Base-by-base conservation (phyloP, 35 echinoderm and acorn worm genomes). In the Lytechinus variegatus region DNA sequence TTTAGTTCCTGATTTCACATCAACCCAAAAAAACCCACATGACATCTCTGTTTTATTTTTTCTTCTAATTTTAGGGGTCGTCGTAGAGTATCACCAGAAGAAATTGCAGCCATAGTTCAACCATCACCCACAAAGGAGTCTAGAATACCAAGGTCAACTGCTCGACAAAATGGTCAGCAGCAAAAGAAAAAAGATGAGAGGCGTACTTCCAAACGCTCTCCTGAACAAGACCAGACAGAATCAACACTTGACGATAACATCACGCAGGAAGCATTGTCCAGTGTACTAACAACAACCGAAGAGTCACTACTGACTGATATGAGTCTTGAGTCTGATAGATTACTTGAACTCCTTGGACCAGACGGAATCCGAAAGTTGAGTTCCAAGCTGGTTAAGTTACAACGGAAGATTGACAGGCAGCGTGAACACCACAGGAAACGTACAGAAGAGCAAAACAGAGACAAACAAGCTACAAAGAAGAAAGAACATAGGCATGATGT, bases 361-460 rank as follows among this genome's bases (percentile, higher is more conserved):
- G 95, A 97, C 12, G 98, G 98, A 21, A 95, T 99, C 5, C 94
- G 96, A 53, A 97, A 99, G 91, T 91, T 99, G 10, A 97, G 98
- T 54, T 96, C 97, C 52, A 99, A 99, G 94, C 88, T 99, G 13
- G 79, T 94, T 16, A 95, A 97, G 27, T 54, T 99, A 9, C 98
- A 99, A 87, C 97, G 94, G 27, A 96, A 96, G 52, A 99, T 99
- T 86, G 98, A 99, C 24, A 95, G 96, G 87, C 98, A 99, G 86
- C 96, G 96, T 19, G 98, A 99, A 44, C 97, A 97, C 54, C 98
- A 99, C 72, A 53, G 95, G 16, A 96, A 95, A 79, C 96, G 97
- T 28, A 29, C 61, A 87, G 89, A 87, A 7, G 96, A 95, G 53
- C 95, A 97, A 52, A 27, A 27, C 52, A 52, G 94, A 89, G 94